Percentiles rank a stretch among this genome's conserved stretches.
Conservation (phyloP, 2,113 vertebrate genomes). For the Cheirogaleus medius region DNA sequence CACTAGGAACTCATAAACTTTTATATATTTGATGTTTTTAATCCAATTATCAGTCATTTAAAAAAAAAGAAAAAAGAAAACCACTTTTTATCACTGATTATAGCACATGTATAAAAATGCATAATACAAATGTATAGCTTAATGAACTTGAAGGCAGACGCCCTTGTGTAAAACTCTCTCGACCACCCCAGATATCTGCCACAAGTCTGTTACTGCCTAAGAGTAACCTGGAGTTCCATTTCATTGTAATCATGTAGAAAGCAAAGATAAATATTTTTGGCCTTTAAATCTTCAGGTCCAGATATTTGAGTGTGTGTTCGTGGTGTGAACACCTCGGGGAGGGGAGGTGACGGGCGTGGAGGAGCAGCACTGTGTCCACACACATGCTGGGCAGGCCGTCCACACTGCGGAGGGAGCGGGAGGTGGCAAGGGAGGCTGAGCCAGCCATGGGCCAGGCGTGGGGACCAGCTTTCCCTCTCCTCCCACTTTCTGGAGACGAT, state of each 20-base stretch:
- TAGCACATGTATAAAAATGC: not conserved
- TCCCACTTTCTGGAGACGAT: not conserved
- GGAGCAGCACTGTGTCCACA: rapidly evolving
- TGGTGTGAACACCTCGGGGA: not conserved
- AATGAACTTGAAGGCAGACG: not conserved
- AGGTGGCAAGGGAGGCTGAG: not conserved
- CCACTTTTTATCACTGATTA: not conserved
- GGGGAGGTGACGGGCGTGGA: not conserved
- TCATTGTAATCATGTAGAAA: not conserved
- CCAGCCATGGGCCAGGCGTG: not conserved
- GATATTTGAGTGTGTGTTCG: not conserved
- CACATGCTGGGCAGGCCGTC: too few species aligned
- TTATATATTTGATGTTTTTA: not conserved
- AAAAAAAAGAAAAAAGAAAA: not conserved
- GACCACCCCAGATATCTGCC: not conserved
- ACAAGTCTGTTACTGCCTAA: not conserved
- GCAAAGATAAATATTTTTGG: not conserved
- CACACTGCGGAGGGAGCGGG: rapidly evolving
- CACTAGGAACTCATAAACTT: not conserved
- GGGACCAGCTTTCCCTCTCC: not conserved
- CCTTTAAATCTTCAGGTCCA: not conserved
- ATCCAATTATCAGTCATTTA: not conserved
- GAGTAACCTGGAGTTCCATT: not conserved
- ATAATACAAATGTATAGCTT: not conserved
- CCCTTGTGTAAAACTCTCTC: not conserved